Evolutionary conservation across 2,113 vertebrate genomes (phyloP), one percentile per base, ranked within the genome.

Genomic region (Zapus hudsonius): DNA sequence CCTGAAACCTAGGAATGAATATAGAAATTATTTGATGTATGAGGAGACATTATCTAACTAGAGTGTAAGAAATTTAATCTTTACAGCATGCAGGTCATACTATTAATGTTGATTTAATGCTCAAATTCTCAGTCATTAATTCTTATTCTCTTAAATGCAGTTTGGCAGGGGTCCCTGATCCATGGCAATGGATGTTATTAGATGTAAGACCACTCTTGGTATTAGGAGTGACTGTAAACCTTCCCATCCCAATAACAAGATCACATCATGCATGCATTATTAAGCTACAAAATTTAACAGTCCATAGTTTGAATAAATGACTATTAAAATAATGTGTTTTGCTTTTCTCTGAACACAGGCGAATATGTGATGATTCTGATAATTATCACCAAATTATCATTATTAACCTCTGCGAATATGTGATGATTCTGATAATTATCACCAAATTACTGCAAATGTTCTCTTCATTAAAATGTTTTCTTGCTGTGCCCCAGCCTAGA

Each of bases 51-150:
- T 99, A 99, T 99, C 99, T 99, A 99, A 99, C 99, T 99, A 99
- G 98, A 99, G 98, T 97, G 97, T 99, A 98, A 99, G 99, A 99
- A 99, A 99, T 99, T 98, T 99, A 99, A 99, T 99, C 99, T 99
- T 99, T 99, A 98, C 98, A 99, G 99, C 99, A 98, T 98, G 98
- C 98, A 99, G 99, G 99, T 99, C 99, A 99, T 99, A 99, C 99
- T 99, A 99, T 99, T 99, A 99, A 99, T 99, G 99, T 99, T 99
- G 99, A 99, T 99, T 99, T 99, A 99, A 99, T 98, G 98, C 99
- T 99, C 98, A 99, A 98, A 99, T 99, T 99, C 98, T 99, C 98
- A 97, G 98, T 99, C 99, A 99, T 99, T 99, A 99, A 99, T 99
- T 99, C 99, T 99, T 99, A 99, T 99, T 99, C 98, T 99, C 98